These are phyloP conservation scores for Luidia sarsii DNA, from an alignment of 53 echinoderm and acorn worm genomes.

Conservation along the genomic window DNA sequence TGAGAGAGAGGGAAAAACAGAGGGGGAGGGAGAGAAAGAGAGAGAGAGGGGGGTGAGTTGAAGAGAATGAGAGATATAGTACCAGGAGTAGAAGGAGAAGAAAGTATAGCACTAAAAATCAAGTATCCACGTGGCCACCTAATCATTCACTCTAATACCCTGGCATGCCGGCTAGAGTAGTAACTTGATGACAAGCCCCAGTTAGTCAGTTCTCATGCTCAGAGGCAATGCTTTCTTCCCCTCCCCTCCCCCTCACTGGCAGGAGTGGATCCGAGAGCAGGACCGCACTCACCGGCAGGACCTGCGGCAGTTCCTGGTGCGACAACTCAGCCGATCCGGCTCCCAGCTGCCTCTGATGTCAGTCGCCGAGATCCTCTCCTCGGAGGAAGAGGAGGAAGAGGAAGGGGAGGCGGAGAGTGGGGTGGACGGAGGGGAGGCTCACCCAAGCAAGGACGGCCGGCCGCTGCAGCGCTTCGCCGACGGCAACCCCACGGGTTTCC, in stretches of 20 bases:
- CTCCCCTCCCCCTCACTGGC: not conserved
- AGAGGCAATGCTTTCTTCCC: not conserved
- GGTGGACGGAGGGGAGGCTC: not conserved
- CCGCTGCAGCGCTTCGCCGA: slow-evolving; percentile 27
- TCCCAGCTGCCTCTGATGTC: slow-evolving; percentile 5
- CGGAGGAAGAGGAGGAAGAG: not conserved
- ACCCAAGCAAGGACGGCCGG: not conserved
- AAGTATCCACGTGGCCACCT: too few relatives aligned
- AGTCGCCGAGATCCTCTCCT: slow-evolving; percentile 2
- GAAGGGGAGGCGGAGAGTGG: not conserved
- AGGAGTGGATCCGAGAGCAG: slow-evolving; percentile 85
- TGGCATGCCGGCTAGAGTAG: too few relatives aligned
- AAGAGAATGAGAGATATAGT: too few relatives aligned
- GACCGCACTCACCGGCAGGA: slow-evolving; percentile 73
- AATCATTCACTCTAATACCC: too few relatives aligned
- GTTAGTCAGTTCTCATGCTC: too few relatives aligned
- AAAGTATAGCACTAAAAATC: too few relatives aligned
- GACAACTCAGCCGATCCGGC: slow-evolving; percentile 72
- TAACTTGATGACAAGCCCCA: too few relatives aligned
- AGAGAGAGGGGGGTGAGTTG: too few relatives aligned
- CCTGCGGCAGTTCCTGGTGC: slow-evolving; percentile 76
- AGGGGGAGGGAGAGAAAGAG: too few relatives aligned
- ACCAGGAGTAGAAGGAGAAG: too few relatives aligned
- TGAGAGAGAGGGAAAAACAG: too few relatives aligned
- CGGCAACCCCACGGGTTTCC: not conserved